Conservation (phyloP, 2,797 vertebrate species). For the Alectoris magna region DNA sequence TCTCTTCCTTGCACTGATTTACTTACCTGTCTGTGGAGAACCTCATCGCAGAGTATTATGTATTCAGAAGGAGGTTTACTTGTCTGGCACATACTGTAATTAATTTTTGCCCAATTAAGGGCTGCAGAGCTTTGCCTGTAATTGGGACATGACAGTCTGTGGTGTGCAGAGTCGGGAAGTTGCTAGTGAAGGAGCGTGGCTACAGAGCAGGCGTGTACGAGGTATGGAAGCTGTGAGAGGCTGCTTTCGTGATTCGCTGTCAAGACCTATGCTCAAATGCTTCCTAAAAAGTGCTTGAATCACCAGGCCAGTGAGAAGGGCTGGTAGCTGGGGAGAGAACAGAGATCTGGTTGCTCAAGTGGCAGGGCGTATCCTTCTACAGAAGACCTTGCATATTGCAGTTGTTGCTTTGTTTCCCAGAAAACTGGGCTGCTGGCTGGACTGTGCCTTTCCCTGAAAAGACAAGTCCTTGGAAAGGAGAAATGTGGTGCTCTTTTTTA, state of each 20-base stretch:
- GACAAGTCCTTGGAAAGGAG: background rate
- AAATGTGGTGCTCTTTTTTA: background rate
- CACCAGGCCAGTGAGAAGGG: background rate
- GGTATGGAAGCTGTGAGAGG: background rate
- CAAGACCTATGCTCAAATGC: background rate
- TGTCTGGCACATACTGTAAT: background rate
- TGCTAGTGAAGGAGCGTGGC: background rate
- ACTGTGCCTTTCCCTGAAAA: background rate
- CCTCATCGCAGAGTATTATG: background rate
- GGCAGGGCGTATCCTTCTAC: background rate
- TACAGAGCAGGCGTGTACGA: background rate
- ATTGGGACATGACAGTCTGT: background rate
- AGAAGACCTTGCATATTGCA: background rate
- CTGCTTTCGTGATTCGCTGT: background rate
- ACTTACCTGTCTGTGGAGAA: background rate
- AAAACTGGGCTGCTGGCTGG: background rate
- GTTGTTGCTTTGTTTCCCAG: background rate
- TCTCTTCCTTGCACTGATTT: background rate
- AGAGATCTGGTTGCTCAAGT: background rate
- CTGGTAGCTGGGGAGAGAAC: background rate
- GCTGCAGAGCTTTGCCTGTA: background rate
- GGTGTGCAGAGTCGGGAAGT: background rate
- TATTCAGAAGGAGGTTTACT: background rate
- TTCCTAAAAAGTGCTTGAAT: background rate
- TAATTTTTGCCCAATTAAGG: background rate